A percentile compares a stretch with the other conserved stretches of the same genome.
phyloP scores from a whole-genome alignment of 2,797 vertebrate genomes.

The Parauchenoglanis punctatus region DNA sequence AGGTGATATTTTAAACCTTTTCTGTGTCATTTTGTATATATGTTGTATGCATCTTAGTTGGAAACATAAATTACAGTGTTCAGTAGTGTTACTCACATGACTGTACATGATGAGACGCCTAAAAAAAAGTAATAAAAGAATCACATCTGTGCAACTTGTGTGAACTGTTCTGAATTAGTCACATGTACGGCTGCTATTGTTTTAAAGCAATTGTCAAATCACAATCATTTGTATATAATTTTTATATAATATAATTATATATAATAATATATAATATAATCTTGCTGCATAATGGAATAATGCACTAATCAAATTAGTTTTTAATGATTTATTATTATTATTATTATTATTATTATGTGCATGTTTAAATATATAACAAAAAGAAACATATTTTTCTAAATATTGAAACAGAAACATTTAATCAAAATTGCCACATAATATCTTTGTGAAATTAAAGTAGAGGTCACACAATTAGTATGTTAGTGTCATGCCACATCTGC shows the following conservation, averaged over 20 bases:
- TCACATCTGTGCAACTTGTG: neutral
- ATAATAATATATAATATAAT: too few relatives aligned
- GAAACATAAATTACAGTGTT: neutral
- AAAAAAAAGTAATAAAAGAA: constrained; percentile 22
- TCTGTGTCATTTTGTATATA: neutral
- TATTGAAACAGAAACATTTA: neutral
- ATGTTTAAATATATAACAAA: neutral
- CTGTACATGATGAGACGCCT: constrained; percentile 14
- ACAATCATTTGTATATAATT: constrained; percentile 35
- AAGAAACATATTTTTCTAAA: neutral
- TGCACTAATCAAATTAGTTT: too few relatives aligned
- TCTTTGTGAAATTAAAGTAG: neutral
- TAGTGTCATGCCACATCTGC: too few relatives aligned
- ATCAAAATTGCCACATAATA: neutral
- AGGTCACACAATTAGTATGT: neutral
- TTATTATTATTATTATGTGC: neutral
- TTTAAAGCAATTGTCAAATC: constrained; percentile 28
- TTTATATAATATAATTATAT: too few relatives aligned
- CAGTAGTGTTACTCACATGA: neutral
- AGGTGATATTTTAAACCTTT: neutral
- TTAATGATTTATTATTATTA: constrained; percentile 15
- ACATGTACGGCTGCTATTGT: constrained; percentile 24
- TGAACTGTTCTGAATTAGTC: constrained; percentile 18
- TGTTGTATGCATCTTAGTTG: neutral
- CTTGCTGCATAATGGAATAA: constrained; percentile 33